A percentile compares a stretch with the other conserved stretches of the same genome.
Conservation (phyloP, 1,140 invertebrate genomes). For the Camponotus floridanus region DNA sequence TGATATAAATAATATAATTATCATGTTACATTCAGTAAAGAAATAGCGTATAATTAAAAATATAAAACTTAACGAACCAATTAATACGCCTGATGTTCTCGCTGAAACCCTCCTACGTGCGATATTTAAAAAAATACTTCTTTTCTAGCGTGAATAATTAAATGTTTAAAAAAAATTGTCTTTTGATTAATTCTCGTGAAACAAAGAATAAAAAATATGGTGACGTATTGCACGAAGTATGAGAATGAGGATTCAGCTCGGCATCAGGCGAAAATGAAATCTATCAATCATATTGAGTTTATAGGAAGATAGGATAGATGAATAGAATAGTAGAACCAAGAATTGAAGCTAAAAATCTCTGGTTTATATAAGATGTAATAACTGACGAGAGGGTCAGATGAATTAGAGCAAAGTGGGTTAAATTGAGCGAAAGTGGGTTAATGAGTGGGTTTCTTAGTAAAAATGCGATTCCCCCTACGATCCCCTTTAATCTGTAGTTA, state of each 20-base stretch:
- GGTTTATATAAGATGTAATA: slow-evolving; percentile 35
- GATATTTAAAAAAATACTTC: neutral
- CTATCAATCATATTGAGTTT: slow-evolving; percentile 21
- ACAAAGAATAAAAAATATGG: neutral
- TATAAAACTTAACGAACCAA: slow-evolving; percentile 30
- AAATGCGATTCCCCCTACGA: slow-evolving; percentile 34
- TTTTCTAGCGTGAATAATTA: neutral
- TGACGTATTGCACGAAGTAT: neutral
- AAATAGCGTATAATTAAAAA: slow-evolving; percentile 18
- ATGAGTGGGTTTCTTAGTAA: slow-evolving; percentile 26
- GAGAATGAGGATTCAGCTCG: neutral
- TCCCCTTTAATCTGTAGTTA: neutral
- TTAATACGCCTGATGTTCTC: slow-evolving; percentile 13
- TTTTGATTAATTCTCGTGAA: neutral
- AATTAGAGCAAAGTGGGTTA: slow-evolving; percentile 25
- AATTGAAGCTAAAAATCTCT: slow-evolving; percentile 23
- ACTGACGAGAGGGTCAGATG: slow-evolving; percentile 12
- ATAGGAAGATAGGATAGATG: neutral
- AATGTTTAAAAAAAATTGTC: neutral
- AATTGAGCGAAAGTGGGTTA: slow-evolving; percentile 50
- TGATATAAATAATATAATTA: slow-evolving; percentile 22
- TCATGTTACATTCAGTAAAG: neutral
- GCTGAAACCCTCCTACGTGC: neutral
- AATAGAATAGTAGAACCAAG: neutral
- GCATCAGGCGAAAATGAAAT: neutral